Percentiles rank a stretch among this genome's conserved stretches.
These are phyloP conservation scores for Siderastrea siderea DNA, from an alignment of 92 coral and sea anemone species.

Conservation along the genomic window DNA sequence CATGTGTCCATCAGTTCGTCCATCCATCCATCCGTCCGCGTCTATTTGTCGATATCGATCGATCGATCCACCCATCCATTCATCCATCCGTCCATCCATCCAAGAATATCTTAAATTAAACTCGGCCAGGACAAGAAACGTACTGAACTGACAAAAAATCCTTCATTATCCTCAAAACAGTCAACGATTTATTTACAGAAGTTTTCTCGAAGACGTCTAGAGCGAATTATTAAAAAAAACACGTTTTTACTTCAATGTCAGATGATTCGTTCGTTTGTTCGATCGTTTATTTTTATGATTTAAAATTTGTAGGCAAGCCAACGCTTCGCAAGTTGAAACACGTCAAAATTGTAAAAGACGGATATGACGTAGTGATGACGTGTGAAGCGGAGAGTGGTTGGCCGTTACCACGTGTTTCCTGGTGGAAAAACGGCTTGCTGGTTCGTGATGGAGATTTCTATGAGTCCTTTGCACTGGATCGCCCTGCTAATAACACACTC, in stretches of 20 bases:
- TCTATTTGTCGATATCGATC: no score
- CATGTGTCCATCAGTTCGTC: no score
- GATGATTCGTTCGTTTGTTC: neutral
- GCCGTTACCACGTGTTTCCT: constrained; percentile 21
- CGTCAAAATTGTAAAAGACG: neutral
- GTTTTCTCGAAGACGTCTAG: no score
- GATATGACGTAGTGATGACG: neutral
- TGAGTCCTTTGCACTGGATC: neutral
- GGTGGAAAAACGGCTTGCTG: constrained; percentile 12
- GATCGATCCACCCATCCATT: neutral
- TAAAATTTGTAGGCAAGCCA: constrained; percentile 9
- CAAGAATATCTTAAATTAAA: no score
- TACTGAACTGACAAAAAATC: no score
- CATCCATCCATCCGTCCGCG: no score
- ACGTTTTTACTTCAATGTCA: no score
- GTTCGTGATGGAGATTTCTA: neutral
- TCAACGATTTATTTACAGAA: no score
- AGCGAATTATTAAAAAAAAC: no score
- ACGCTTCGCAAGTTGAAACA: neutral
- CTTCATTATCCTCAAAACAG: no score
- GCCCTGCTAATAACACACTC: neutral
- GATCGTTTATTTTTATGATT: neutral
- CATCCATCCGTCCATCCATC: neutral
- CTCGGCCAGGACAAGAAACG: no score
- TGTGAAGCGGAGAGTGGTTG: constrained; percentile 24